Conservation (phyloP, 2,113 vertebrate species). For the cat (Felis catus) region DNA sequence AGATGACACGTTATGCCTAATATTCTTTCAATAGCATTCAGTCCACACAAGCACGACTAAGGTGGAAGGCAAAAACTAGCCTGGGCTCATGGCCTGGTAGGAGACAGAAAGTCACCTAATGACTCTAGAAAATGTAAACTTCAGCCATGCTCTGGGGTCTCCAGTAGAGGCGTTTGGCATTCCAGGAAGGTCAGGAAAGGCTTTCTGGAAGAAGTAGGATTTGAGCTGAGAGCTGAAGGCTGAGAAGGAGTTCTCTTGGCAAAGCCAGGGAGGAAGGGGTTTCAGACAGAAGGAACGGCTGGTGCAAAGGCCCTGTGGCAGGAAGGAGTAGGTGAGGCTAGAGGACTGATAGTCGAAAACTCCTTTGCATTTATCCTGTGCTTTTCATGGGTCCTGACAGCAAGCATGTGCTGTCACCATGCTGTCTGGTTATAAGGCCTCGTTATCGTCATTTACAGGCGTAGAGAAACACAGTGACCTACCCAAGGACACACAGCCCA, state of each 20-base stretch:
- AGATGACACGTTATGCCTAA: neutral
- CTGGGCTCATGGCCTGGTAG: neutral
- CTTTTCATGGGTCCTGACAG: neutral
- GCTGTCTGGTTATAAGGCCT: neutral
- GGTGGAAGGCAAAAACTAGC: neutral
- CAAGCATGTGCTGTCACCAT: neutral
- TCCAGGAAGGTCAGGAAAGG: neutral
- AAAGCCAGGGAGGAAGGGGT: neutral
- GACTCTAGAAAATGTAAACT: neutral
- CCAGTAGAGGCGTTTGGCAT: neutral
- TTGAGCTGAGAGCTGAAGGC: neutral
- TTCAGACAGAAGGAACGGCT: neutral
- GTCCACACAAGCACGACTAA: neutral
- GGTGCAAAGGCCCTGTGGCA: slow-evolving; percentile 25
- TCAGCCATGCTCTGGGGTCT: neutral
- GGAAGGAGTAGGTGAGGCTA: neutral
- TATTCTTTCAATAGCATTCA: neutral
- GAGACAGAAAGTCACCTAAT: neutral
- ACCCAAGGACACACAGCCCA: neutral
- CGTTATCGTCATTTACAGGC: neutral
- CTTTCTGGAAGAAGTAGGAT: neutral
- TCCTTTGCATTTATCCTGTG: neutral
- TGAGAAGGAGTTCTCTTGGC: neutral
- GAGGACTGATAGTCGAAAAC: neutral
- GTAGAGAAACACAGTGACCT: neutral